Evolutionary conservation across 1,140 invertebrate genomes (phyloP), one percentile per base, ranked within the genome.

Genomic region (Rhizoglyphus robini): DNA sequence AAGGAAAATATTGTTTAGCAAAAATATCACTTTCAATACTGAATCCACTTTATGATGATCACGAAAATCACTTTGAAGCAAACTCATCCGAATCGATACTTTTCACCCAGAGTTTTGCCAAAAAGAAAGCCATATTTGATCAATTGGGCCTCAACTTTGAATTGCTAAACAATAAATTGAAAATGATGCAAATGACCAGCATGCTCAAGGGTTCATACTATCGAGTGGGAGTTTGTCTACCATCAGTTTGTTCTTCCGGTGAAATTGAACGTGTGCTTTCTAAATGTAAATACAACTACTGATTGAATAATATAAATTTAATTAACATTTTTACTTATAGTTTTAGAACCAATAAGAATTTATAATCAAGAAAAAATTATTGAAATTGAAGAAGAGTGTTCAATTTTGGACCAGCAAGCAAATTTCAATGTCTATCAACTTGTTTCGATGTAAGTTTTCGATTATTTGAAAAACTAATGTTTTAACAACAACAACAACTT

Each of bases 331-430:
- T 51, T 23, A 51, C 25, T 60, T n/a, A 38, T 46, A 60, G 58
- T 60, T 60, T 60, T 60, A 46, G 8, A 60, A 46, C 58, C 58
- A 18, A 38, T 60, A 34, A 13, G 29, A 38, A 20, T 20, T 60
- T n/a, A 18, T 29, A 30, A 32, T 3, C 15, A 46, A 38, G 15
- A 11, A 27, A 34, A 34, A 46, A 15, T 13, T 34, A 20, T 64
- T 15, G 63, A 64, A 57, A 64, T 64, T n/a, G 63, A 64, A 27
- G 30, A 48, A 25, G 46, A 64, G 29, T 64, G 63, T 38, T 13
- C 20, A 34, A 20, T 23, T 11, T 29, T 25, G 25, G 25, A 48
- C 27, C 20, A 27, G n/a, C 18, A 48, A 36, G 31, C 30, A 20
- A 25, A 64, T 27, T 38, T 48, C 23, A 25, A 64, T 38, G 31